phyloP scores from a whole-genome alignment of 1,140 invertebrate species.

The Heliconius hermathena region DNA sequence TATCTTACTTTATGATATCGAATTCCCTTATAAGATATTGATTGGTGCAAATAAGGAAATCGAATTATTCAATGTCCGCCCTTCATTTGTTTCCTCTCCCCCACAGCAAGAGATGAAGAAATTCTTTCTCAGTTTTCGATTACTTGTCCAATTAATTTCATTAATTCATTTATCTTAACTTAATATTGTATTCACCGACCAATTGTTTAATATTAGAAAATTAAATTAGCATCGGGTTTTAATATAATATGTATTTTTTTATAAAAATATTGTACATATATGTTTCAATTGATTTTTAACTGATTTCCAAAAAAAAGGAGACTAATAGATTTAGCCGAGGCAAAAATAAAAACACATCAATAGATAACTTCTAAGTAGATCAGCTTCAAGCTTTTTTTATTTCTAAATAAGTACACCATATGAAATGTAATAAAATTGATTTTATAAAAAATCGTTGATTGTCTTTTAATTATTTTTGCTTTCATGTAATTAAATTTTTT shows the following conservation, averaged over 20 bases:
- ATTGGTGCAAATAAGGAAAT: conserved; percentile 81
- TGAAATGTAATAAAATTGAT: too few relatives aligned
- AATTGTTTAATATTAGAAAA: background rate
- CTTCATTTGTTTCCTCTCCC: conserved; percentile 79
- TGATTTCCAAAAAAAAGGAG: too few relatives aligned
- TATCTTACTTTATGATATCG: conserved; percentile 50
- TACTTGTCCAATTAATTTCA: conserved; percentile 82
- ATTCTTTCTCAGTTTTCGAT: conserved; percentile 82
- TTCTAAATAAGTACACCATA: too few relatives aligned
- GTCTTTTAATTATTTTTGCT: too few relatives aligned
- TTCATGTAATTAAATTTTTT: too few relatives aligned
- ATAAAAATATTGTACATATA: background rate
- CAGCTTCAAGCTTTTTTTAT: too few relatives aligned
- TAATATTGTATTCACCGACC: conserved; percentile 56
- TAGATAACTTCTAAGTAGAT: too few relatives aligned
- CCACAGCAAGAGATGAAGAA: conserved; percentile 77
- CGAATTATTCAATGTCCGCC: conserved; percentile 81
- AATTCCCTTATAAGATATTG: conserved; percentile 76
- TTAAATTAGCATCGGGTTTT: background rate
- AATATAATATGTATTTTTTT: background rate
- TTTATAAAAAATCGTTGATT: too few relatives aligned
- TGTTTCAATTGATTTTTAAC: background rate
- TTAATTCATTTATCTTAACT: conserved; percentile 80
- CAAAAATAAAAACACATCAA: too few relatives aligned
- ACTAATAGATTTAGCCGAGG: too few relatives aligned